These are phyloP conservation scores for Aphis craccivora DNA, from an alignment of 1,140 invertebrate genomes.

Conservation along the genomic window DNA sequence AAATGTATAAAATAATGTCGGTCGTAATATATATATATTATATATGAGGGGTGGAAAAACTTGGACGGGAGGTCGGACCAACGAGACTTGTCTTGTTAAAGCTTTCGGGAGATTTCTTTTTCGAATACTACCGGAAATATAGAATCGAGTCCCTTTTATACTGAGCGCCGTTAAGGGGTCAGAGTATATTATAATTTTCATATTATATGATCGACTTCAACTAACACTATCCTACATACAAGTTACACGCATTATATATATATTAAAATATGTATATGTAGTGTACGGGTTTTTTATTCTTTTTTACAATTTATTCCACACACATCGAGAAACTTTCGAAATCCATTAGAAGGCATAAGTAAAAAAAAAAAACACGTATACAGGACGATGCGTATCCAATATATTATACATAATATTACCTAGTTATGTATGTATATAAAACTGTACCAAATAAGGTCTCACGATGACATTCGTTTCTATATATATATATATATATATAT, in stretches of 20 bases:
- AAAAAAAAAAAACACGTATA: neutral
- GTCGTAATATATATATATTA: conserved; percentile 34
- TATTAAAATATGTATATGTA: neutral
- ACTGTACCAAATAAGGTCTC: neutral
- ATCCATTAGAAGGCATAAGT: neutral
- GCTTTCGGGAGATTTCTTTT: conserved; percentile 50
- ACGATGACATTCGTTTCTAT: neutral
- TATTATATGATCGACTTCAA: conserved; percentile 23
- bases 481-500: neutral
- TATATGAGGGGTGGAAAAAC: conserved; percentile 3
- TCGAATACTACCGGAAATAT: conserved; percentile 47
- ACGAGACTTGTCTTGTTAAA: conserved; percentile 27
- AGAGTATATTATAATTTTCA: conserved; percentile 19
- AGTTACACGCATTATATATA: neutral
- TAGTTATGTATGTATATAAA: neutral
- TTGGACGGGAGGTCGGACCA: conserved; percentile 39
- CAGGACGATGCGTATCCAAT: neutral
- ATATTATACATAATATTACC: neutral
- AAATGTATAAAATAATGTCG: conserved; percentile 52
- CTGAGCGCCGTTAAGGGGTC: neutral
- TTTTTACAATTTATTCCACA: neutral
- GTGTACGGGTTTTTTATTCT: neutral
- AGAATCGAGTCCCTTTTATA: conserved; percentile 32
- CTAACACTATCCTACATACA: neutral
- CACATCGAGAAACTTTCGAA: neutral